A percentile compares a stretch with the other conserved stretches of the same genome.
Conservation (phyloP, 2,113 vertebrate genomes). For the Nansenia antarctica region DNA sequence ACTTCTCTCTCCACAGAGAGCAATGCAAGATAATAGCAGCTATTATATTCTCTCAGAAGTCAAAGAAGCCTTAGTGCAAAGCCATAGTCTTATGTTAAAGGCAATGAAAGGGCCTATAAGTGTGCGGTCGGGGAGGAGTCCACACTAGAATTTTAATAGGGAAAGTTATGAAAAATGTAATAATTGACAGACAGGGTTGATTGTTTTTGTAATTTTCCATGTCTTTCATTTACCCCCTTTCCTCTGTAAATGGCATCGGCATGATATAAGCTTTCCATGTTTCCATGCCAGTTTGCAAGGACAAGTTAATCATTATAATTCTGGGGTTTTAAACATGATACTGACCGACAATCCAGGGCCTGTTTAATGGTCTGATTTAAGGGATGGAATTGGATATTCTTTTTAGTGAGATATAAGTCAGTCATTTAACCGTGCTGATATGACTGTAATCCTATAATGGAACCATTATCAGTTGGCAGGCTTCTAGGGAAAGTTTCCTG, state of each 20-base stretch:
- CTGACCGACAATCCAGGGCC: constrained; percentile 52
- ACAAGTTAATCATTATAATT: constrained; percentile 67
- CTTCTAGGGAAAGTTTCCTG: constrained; percentile 46
- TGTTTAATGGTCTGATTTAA: constrained; percentile 59
- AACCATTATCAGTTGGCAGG: constrained; percentile 58
- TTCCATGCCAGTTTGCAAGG: constrained; percentile 46
- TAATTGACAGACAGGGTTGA: constrained; percentile 35
- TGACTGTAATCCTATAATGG: constrained; percentile 57
- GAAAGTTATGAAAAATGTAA: too few relatives aligned
- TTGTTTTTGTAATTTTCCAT: constrained; percentile 36
- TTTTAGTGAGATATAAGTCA: constrained; percentile 45
- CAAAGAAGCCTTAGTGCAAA: constrained; percentile 47
- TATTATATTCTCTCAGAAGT: constrained; percentile 62
- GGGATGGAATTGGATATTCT: constrained; percentile 53
- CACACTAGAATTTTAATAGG: too few relatives aligned
- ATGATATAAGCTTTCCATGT: constrained; percentile 38
- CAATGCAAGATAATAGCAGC: constrained; percentile 64
- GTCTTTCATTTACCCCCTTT: constrained; percentile 43
- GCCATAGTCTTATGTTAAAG: not conserved
- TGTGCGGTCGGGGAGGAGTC: too few relatives aligned
- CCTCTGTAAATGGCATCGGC: constrained; percentile 32
- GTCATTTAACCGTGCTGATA: constrained; percentile 58
- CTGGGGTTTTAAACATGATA: constrained; percentile 54
- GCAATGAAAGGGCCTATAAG: too few relatives aligned
- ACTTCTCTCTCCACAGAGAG: constrained; percentile 41